Evolutionary conservation across 2,888 invertebrate species (phyloP), one percentile per base, ranked within the genome.

Genomic region (Antheraea yamamai): DNA sequence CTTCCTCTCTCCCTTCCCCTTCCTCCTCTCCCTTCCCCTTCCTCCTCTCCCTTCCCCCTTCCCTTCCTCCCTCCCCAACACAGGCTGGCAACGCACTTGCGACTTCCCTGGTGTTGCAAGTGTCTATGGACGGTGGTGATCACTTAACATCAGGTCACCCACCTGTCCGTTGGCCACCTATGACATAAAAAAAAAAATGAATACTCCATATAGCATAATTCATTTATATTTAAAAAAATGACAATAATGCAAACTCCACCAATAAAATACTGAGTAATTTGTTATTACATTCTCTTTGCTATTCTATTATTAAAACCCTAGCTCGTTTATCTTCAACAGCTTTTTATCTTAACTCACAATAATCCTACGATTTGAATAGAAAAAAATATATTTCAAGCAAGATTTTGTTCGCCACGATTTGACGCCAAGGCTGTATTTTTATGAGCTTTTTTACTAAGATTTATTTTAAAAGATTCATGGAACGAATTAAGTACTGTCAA

Each of bases 351-450:
- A 70, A 39, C 12, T n/a, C 70, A 70, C 35, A 35, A 39, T 39
- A 70, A 39, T 70, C 39, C 35, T 35, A 68, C 16, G 35, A 39
- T 39, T 68, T 68, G 6, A 26, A 68, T 68, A 68, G 12, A 68
- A 68, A 68, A 12, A 30, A 6, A 30, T 30, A 3, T 30, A 68
- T 35, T 64, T 64, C 6, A 20, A 6, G 26, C 18, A 23, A 68
- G 35, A 68, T 68, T 68, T 39, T 35, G 39, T 68, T 68, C 58
- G 18, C 61, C 30, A 66, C 26, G 61, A 61, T 23, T 2, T 20
- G n/a, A 10, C 39, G 35, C 39, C 70, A 51, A 51, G 20, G 52
- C 47, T 12, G 18, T 61, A 74, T 26, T 74, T 66, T 74, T 74
- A 66, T 66, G 66, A 74, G 26, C 26, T 66, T 18, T 30, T 20